A percentile compares a stretch with the other conserved stretches of the same genome.
phyloP scores from a whole-genome alignment of 2,113 vertebrate genomes.

The Laticauda laticaudata region DNA sequence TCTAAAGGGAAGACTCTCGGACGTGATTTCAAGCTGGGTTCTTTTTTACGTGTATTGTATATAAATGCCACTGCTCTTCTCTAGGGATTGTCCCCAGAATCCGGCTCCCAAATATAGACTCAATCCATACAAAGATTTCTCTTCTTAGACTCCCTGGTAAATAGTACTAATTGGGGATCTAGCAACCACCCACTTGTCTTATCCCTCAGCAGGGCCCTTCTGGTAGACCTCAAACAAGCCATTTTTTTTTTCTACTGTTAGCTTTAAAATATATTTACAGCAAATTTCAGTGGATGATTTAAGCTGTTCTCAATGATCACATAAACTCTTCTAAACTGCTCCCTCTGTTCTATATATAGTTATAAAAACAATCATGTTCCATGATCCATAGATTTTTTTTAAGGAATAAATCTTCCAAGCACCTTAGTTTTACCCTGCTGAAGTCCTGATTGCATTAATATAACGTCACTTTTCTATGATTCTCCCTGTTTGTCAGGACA shows the following conservation, averaged over 20 bases:
- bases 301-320: not conserved
- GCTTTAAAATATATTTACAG: not conserved
- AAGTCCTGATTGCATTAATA: not conserved
- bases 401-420: not conserved
- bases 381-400: not conserved
- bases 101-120: not conserved
- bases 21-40: not conserved
- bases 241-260: not conserved
- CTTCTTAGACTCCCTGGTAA: not conserved
- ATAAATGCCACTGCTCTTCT: not conserved
- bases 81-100: not conserved
- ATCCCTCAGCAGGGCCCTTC: not conserved
- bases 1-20: not conserved
- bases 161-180: not conserved
- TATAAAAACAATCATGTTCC: not conserved
- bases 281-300: not conserved
- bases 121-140: not conserved
- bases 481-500: not conserved
- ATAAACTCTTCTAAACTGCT: not conserved
- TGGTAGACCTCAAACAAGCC: not conserved
- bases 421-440: not conserved
- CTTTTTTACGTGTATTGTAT: not conserved
- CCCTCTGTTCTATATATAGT: not conserved
- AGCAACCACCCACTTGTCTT: not conserved
- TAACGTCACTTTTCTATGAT: not conserved